Percentiles rank a stretch among this genome's conserved stretches.
phyloP scores from a whole-genome alignment of 2,797 vertebrate genomes.

The Limosa lapponica region DNA sequence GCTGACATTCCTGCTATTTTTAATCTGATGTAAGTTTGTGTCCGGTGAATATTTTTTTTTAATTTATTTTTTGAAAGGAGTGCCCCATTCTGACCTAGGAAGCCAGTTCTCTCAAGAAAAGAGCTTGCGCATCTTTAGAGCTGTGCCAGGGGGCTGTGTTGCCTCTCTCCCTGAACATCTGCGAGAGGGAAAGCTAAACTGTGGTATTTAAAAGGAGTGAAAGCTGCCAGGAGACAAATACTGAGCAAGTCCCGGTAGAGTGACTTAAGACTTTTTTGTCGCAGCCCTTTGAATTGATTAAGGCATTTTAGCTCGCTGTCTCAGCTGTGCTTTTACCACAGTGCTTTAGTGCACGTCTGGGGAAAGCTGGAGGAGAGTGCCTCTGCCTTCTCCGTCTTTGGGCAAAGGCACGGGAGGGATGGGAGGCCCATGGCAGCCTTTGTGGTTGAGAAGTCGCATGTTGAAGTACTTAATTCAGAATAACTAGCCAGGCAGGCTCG shows the following conservation, averaged over 20 bases:
- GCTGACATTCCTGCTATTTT: conserved; percentile 47
- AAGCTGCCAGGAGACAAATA: not conserved
- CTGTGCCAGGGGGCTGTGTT: not conserved
- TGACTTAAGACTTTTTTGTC: not conserved
- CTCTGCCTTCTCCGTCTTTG: not conserved
- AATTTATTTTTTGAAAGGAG: not conserved
- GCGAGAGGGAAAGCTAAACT: not conserved
- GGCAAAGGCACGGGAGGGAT: not conserved
- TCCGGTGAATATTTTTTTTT: not conserved
- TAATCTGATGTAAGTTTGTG: not conserved
- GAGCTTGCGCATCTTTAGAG: not conserved
- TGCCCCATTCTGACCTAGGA: not conserved
- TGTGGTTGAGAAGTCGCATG: not conserved
- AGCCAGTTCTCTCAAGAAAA: not conserved
- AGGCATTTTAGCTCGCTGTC: not conserved
- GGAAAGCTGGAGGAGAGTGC: not conserved
- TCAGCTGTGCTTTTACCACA: not conserved
- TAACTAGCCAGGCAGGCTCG: not conserved
- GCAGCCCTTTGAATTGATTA: not conserved
- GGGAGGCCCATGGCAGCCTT: not conserved
- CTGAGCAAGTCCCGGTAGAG: not conserved
- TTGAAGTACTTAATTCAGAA: not conserved
- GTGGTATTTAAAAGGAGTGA: not conserved
- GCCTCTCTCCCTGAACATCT: not conserved
- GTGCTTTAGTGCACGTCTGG: accelerated